A percentile compares a stretch with the other conserved stretches of the same genome.
These are phyloP conservation scores for Achatina immaculata DNA, from an alignment of 1,140 invertebrate species.

Conservation along the genomic window DNA sequence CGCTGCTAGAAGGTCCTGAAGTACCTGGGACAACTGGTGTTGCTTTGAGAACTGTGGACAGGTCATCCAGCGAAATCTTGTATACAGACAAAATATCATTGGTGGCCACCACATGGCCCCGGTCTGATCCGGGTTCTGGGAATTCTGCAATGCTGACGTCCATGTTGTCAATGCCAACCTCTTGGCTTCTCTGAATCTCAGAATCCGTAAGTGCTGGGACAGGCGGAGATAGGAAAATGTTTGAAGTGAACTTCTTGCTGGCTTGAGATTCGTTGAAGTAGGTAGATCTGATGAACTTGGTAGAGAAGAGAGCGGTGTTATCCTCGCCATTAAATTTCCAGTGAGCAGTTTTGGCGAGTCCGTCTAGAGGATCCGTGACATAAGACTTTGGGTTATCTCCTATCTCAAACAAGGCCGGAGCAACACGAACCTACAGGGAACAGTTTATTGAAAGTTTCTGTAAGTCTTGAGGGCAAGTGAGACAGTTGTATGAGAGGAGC, in stretches of 20 bases:
- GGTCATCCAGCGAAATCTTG: background rate
- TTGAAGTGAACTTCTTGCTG: background rate
- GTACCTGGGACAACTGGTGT: background rate
- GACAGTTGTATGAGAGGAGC: too few relatives aligned
- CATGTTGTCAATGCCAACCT: background rate
- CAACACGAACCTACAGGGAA: background rate
- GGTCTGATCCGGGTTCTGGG: background rate
- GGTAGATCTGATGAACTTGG: background rate
- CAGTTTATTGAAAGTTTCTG: too few relatives aligned
- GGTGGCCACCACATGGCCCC: background rate
- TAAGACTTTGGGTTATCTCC: background rate
- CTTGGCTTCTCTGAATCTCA: background rate
- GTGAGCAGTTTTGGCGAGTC: background rate
- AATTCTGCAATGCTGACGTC: background rate
- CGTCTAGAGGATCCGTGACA: background rate
- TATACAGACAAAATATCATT: constrained; percentile 4
- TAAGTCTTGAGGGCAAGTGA: too few relatives aligned
- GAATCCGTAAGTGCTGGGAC: background rate
- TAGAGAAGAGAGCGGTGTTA: background rate
- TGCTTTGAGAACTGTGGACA: background rate
- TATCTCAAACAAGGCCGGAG: background rate
- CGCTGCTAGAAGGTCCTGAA: background rate
- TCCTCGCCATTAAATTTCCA: background rate
- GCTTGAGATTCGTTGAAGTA: background rate
- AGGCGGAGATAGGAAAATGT: background rate